Evolutionary conservation across 2,888 invertebrate species (phyloP).

Genomic region (Drosophila silvestris): DNA sequence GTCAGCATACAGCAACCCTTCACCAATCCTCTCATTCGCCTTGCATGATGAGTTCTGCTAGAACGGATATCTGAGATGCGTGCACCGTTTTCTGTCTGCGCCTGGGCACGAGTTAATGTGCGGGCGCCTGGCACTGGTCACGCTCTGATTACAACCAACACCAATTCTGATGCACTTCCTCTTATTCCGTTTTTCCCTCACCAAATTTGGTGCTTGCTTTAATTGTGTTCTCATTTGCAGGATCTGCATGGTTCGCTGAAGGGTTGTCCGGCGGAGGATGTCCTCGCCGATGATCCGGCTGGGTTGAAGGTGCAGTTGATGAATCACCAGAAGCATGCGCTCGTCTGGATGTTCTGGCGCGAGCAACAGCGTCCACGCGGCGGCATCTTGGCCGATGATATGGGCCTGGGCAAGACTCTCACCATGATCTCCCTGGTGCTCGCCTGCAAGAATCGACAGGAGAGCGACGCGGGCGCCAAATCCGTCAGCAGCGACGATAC

Average conservation of each 20-base stretch:
- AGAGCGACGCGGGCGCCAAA: conserved; percentile 48
- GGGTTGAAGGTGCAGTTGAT: conserved; percentile 90
- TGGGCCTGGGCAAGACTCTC: conserved; percentile 89
- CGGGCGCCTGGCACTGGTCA: conserved; percentile 38
- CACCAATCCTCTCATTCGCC: neutral
- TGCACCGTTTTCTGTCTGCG: conserved; percentile 31
- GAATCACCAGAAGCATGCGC: conserved; percentile 93
- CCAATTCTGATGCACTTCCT: conserved; percentile 19
- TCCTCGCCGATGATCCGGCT: conserved; percentile 87
- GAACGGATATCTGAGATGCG: conserved; percentile 82
- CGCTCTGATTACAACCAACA: conserved; percentile 68
- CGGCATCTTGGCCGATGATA: conserved; percentile 92
- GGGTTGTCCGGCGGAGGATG: conserved; percentile 88
- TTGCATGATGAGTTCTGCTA: conserved; percentile 71
- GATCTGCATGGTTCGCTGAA: conserved; percentile 90
- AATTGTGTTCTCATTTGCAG: conserved; percentile 49
- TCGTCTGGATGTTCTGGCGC: conserved; percentile 95
- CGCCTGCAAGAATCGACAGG: conserved; percentile 86
- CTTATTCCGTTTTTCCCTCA: neutral
- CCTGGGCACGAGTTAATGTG: conserved; percentile 81
- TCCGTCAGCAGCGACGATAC: conserved; percentile 65
- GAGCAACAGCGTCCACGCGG: conserved; percentile 94
- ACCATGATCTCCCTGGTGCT: conserved; percentile 92
- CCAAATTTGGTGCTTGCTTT: neutral
- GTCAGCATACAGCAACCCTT: neutral